A percentile compares a stretch with the other conserved stretches of the same genome.
phyloP scores from a whole-genome alignment of 2,113 vertebrate species.

The Campylomormyrus tamandua region DNA sequence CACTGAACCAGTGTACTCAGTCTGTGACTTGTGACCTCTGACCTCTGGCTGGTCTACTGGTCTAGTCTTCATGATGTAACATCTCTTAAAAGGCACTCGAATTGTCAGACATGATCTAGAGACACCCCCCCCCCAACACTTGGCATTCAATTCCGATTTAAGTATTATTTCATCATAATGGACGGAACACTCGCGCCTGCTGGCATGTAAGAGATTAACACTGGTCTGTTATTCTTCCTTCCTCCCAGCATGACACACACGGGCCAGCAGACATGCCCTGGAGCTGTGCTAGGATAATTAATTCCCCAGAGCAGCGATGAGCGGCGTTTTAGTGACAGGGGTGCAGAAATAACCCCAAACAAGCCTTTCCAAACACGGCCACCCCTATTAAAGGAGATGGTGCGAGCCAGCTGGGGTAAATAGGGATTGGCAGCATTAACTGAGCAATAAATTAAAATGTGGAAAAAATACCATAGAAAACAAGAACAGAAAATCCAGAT shows the following conservation, averaged over 20 bases:
- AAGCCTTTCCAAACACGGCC: not conserved
- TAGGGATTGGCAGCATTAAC: not conserved
- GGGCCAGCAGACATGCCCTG: not conserved
- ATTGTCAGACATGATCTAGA: not conserved
- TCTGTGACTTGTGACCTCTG: constrained; percentile 19
- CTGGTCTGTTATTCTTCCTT: not conserved
- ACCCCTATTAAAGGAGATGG: not conserved
- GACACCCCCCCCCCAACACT: not conserved
- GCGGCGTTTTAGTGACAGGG: not conserved
- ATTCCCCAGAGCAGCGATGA: constrained; percentile 1
- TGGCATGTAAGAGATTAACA: not conserved
- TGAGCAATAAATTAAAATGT: not conserved
- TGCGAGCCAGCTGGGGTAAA: not conserved
- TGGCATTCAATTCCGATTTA: not conserved
- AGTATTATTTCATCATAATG: not conserved
- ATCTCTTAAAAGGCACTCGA: not conserved
- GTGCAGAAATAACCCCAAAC: constrained; percentile 5
- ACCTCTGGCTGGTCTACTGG: not conserved
- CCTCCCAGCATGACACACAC: not conserved
- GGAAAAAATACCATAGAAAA: not conserved
- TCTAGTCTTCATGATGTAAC: constrained; percentile 17
- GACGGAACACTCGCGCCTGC: not conserved
- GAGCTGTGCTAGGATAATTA: not conserved
- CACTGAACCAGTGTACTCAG: not conserved
- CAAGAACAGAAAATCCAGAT: not conserved